Percentiles rank a stretch among this genome's conserved stretches.
These are phyloP conservation scores for Tiliqua scincoides DNA, from an alignment of 2,113 vertebrate genomes.

Conservation along the genomic window DNA sequence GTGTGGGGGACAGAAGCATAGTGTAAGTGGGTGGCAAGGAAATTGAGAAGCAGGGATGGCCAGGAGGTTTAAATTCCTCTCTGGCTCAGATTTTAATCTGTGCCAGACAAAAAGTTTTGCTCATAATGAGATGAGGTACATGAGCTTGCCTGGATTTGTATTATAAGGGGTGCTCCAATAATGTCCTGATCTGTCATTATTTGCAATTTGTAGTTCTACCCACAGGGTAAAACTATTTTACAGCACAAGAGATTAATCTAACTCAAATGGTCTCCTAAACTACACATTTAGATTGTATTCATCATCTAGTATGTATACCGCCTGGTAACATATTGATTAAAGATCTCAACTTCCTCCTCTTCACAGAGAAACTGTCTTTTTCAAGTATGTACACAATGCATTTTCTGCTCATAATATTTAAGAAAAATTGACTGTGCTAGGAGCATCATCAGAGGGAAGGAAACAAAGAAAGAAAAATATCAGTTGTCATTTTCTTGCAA, in stretches of 20 bases:
- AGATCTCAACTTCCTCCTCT: not conserved
- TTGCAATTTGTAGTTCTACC: not conserved
- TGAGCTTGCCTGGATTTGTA: too few relatives aligned
- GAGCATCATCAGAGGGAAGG: not conserved
- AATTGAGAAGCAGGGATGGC: too few relatives aligned
- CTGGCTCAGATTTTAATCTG: too few relatives aligned
- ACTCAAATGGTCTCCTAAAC: slow-evolving; percentile 9
- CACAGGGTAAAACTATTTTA: not conserved
- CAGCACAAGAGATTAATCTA: not conserved
- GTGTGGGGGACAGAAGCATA: too few relatives aligned
- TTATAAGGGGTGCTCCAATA: too few relatives aligned
- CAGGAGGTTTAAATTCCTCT: too few relatives aligned
- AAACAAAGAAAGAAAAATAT: not conserved
- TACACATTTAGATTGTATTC: not conserved
- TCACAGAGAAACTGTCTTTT: not conserved
- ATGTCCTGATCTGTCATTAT: too few relatives aligned
- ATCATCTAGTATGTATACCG: not conserved
- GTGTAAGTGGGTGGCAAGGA: too few relatives aligned
- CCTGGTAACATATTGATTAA: slow-evolving; percentile 24
- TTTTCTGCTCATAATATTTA: not conserved
- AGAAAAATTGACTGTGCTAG: slow-evolving; percentile 11
- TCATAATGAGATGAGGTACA: too few relatives aligned
- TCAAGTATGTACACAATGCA: not conserved
- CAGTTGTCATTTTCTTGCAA: slow-evolving; percentile 18
- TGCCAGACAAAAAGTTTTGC: too few relatives aligned